Conservation (phyloP, 2,113 vertebrate genomes). For the Thomomys bottae region DNA sequence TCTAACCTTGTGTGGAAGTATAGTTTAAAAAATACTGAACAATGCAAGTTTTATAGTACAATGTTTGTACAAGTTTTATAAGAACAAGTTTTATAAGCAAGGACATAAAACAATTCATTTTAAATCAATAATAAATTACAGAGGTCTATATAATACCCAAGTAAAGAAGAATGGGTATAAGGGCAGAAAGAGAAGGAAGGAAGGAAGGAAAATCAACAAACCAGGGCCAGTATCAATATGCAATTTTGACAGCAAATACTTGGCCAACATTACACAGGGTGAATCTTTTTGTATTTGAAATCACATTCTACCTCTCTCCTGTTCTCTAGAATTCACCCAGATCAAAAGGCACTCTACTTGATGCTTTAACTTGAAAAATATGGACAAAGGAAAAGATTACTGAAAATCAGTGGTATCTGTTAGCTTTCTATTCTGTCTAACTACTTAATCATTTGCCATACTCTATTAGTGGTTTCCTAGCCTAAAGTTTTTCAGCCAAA, state of each 20-base stretch:
- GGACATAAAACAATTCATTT: conserved; percentile 35
- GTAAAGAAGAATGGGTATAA: neutral
- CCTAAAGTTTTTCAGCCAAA: neutral
- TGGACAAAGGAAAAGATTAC: conserved; percentile 33
- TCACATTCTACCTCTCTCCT: neutral
- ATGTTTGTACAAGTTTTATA: too few relatives aligned
- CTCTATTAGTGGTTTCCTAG: neutral
- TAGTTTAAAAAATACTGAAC: too few relatives aligned
- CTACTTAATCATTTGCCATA: conserved; percentile 6
- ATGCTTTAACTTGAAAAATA: conserved; percentile 48
- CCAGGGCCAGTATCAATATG: neutral
- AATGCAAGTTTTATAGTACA: too few relatives aligned
- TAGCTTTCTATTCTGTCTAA: conserved; percentile 34
- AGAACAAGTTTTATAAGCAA: conserved; percentile 9
- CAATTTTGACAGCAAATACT: neutral
- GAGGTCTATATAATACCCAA: neutral
- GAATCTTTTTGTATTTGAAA: conserved; percentile 35
- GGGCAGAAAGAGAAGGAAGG: neutral
- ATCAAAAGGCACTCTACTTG: neutral
- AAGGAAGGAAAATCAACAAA: neutral
- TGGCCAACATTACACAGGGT: neutral
- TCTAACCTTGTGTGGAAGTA: conserved; percentile 14
- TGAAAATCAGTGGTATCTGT: neutral
- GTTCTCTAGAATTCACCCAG: neutral
- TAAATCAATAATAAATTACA: conserved; percentile 36